Evolutionary conservation across 2,113 vertebrate genomes (phyloP).

Genomic region (Ifrita kowaldi): DNA sequence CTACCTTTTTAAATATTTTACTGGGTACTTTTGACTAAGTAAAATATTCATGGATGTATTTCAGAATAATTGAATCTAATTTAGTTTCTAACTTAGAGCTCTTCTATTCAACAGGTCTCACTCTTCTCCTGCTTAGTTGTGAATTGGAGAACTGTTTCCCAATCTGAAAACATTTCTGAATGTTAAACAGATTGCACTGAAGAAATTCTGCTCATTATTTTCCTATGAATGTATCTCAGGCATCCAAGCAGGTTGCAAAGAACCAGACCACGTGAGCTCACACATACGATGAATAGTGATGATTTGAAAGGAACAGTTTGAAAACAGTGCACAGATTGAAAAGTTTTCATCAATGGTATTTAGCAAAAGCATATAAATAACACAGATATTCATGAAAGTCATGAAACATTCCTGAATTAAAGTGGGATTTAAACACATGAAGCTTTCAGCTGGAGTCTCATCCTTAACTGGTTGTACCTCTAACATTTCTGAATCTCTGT

Average conservation of each 20-base stretch:
- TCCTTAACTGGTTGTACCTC: not conserved
- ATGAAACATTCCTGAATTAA: constrained; percentile 1
- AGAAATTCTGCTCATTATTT: constrained; percentile 22
- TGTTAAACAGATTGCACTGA: constrained; percentile 18
- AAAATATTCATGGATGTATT: constrained; percentile 55
- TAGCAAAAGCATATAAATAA: constrained; percentile 9
- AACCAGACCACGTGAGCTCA: not conserved
- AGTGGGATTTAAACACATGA: not conserved
- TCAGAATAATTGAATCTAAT: constrained; percentile 39
- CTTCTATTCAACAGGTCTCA: constrained; percentile 30
- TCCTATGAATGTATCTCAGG: not conserved
- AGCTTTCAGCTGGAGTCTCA: not conserved
- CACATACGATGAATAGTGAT: constrained; percentile 29
- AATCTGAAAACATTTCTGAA: not conserved
- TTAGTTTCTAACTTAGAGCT: constrained; percentile 4
- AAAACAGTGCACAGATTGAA: constrained; percentile 47
- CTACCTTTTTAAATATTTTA: constrained; percentile 53
- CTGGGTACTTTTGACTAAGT: not conserved
- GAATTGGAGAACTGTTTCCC: not conserved
- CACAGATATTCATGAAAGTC: not conserved
- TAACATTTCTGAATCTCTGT: not conserved
- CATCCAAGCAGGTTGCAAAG: not conserved
- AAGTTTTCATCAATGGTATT: not conserved
- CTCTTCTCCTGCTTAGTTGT: not conserved
- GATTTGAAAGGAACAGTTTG: constrained; percentile 38